phyloP scores from a whole-genome alignment of 2,113 vertebrate genomes.

The Cygnus atratus region DNA sequence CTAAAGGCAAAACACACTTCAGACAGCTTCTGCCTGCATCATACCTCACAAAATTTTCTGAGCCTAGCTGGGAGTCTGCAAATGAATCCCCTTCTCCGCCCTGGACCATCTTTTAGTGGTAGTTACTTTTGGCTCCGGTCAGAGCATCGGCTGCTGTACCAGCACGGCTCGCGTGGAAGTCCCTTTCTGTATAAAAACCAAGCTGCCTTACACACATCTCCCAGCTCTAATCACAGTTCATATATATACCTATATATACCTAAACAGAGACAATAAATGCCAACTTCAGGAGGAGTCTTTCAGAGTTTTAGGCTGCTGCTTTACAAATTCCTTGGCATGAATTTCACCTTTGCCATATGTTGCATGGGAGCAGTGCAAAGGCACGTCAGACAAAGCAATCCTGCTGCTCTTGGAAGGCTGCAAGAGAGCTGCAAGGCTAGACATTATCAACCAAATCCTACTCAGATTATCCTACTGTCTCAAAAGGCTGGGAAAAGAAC shows the following conservation, averaged over 20 bases:
- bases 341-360: accelerated
- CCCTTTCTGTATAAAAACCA: background rate
- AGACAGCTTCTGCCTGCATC: background rate
- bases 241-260: no score
- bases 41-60: background rate
- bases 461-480: background rate
- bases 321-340: accelerated
- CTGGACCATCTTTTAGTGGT: background rate
- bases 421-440: background rate
- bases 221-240: background rate
- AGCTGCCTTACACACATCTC: background rate
- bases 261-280: background rate
- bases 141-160: background rate
- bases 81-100: background rate
- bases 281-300: background rate
- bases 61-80: background rate
- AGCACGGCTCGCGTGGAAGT: background rate
- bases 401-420: background rate
- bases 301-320: background rate
- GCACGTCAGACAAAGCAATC: no score
- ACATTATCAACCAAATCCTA: background rate
- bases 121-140: background rate
- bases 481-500: background rate
- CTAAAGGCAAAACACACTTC: background rate
- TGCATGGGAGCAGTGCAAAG: accelerated